Conservation (phyloP, 2,888 invertebrate genomes). For the Alcis repandata region DNA sequence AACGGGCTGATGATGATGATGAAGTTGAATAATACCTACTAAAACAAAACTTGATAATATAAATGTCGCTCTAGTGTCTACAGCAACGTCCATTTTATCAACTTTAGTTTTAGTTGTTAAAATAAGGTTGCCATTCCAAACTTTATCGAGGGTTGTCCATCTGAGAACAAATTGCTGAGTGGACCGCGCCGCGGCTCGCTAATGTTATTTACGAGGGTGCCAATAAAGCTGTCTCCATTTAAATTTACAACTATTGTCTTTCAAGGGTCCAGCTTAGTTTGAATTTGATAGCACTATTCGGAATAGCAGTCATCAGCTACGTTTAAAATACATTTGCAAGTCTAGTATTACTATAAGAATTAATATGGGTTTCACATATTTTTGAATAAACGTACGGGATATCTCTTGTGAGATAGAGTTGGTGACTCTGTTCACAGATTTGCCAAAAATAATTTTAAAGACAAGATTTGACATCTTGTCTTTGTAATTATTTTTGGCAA, state of each 20-base stretch:
- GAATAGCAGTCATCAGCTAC: not conserved
- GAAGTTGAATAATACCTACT: too few species aligned
- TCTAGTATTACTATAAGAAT: too few species aligned
- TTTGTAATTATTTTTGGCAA: not conserved
- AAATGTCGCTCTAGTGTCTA: not conserved
- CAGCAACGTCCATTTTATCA: not conserved
- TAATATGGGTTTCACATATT: too few species aligned
- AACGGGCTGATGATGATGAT: too few species aligned
- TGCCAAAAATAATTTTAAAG: too few species aligned
- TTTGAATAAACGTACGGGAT: too few species aligned
- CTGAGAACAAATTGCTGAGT: conserved; percentile 58
- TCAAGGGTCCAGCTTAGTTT: conserved; percentile 37
- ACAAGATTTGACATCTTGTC: too few species aligned
- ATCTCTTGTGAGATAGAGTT: too few species aligned
- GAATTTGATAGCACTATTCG: conserved; percentile 14
- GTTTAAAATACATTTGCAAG: not conserved
- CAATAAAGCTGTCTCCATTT: conserved; percentile 76
- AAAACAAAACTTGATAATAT: not conserved
- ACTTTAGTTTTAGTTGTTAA: not conserved
- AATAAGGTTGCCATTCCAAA: conserved; percentile 16
- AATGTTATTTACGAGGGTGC: conserved; percentile 78
- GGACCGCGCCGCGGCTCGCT: conserved; percentile 63
- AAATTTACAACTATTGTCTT: conserved; percentile 73
- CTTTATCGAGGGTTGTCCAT: conserved; percentile 37
- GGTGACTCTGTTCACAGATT: too few species aligned